Evolutionary conservation across 2,113 vertebrate species (phyloP).

Genomic region (Alces alces): DNA sequence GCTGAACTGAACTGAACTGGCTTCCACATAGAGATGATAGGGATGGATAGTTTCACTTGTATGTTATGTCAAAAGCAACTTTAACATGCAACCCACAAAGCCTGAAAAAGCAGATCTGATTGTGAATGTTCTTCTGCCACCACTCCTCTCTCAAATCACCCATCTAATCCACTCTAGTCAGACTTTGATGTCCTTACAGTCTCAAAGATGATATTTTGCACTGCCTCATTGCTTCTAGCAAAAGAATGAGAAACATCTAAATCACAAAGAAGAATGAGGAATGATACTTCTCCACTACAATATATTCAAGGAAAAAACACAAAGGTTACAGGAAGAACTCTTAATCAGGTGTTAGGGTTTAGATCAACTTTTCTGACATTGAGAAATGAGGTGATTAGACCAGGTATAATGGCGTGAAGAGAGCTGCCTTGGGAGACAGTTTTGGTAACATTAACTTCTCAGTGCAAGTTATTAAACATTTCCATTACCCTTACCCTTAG

Average conservation of each 20-base stretch:
- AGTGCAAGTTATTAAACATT: constrained; percentile 13
- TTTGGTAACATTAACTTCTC: neutral
- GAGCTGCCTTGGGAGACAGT: neutral
- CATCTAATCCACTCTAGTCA: neutral
- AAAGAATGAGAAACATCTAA: neutral
- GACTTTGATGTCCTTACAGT: neutral
- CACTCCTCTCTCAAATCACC: neutral
- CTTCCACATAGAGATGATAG: neutral
- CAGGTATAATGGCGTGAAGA: neutral
- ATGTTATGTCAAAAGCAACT: constrained; percentile 1
- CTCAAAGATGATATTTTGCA: neutral
- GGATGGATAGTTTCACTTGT: neutral
- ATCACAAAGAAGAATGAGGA: neutral
- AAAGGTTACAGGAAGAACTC: neutral
- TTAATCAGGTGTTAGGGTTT: neutral
- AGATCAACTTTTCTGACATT: neutral
- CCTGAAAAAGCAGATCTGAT: neutral
- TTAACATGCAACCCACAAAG: neutral
- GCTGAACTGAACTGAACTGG: neutral
- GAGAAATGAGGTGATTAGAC: neutral
- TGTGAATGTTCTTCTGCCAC: neutral
- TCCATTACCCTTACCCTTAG: neutral
- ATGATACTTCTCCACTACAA: neutral
- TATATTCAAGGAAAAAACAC: neutral
- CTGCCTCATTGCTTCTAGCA: neutral